Evolutionary conservation across 2,888 invertebrate genomes (phyloP).

Genomic region (Temnothorax rugatulus): DNA sequence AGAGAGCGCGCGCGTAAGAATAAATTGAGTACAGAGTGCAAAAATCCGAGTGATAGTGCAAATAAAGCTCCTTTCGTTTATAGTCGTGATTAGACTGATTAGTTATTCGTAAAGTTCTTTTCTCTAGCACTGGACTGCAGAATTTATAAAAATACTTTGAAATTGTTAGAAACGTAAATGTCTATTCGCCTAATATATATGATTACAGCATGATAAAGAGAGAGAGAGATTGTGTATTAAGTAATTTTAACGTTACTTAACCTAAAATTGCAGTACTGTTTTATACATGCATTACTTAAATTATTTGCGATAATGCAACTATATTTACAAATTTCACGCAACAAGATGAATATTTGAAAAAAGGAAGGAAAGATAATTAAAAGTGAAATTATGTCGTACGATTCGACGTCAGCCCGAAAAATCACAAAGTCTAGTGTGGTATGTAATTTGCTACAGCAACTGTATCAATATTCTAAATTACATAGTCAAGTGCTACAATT

Average conservation of each 20-base stretch:
- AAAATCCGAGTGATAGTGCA: background rate
- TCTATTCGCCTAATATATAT: background rate
- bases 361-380: background rate
- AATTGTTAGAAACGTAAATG: background rate
- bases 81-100: no score
- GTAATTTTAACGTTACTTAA: background rate
- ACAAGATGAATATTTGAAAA: background rate
- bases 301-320: background rate
- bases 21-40: no score
- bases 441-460: constrained; percentile 4
- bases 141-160: background rate
- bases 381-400: constrained; percentile 7
- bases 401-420: background rate
- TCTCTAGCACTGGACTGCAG: background rate
- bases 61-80: background rate
- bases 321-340: background rate
- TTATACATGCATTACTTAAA: background rate
- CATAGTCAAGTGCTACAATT: background rate
- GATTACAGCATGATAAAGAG: background rate
- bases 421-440: constrained; percentile 33
- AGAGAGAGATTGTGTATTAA: background rate
- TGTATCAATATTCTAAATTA: background rate
- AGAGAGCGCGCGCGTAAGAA: no score
- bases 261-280: background rate
- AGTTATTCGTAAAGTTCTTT: background rate